phyloP scores from a whole-genome alignment of 2,113 vertebrate species.

The Zosterops lateralis region DNA sequence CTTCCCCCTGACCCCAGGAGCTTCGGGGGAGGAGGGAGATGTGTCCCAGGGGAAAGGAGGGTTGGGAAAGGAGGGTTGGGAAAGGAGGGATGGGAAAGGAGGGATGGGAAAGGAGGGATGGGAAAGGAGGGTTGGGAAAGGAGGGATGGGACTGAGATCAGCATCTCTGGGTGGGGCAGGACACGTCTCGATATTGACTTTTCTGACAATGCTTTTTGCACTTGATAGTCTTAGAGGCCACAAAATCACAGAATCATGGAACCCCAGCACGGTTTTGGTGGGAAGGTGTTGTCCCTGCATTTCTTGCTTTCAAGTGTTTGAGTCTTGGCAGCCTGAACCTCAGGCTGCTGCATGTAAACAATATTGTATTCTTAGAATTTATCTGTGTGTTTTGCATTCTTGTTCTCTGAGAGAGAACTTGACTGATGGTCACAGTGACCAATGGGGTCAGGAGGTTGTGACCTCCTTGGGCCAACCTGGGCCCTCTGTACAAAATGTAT shows the following conservation, averaged over 20 bases:
- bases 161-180: background rate
- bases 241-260: background rate
- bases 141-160: background rate
- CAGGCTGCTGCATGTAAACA: too few species aligned
- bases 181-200: background rate
- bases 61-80: background rate
- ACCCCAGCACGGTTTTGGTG: fast-evolving
- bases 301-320: too few species aligned
- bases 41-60: background rate
- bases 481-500: too few species aligned
- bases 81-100: background rate
- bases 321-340: too few species aligned
- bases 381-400: too few species aligned
- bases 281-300: too few species aligned
- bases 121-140: background rate
- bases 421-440: too few species aligned
- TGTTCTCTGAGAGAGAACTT: too few species aligned
- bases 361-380: too few species aligned
- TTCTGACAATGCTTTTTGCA: background rate
- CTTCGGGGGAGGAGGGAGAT: background rate
- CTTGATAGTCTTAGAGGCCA: background rate
- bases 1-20: background rate
- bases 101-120: background rate
- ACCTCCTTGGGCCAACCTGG: too few species aligned
- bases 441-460: too few species aligned